Evolutionary conservation across 2,113 vertebrate genomes (phyloP), one percentile per base, ranked within the genome.

Genomic region (Hippocampus abdominalis): DNA sequence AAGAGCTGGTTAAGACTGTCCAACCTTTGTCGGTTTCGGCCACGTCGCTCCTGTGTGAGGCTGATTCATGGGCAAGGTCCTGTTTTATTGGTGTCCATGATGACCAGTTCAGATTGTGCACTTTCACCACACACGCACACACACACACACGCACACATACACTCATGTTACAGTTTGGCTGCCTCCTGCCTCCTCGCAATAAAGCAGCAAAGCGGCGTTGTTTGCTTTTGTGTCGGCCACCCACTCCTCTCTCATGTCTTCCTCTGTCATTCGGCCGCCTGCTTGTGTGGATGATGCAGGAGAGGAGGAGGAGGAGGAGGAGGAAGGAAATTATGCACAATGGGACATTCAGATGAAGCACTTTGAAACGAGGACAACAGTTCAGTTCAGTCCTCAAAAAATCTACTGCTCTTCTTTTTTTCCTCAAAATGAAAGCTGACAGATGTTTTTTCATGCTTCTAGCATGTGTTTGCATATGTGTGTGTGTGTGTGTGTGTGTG

Each of bases 311-410:
- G n/a, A 54, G n/a, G 32, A 46, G 13, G 8, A 39, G 64, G 82
- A 51, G 66, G 66, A 73, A 78, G 75, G 73, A 87, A 91, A 90
- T 90, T 83, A 89, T 87, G 86, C 91, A 87, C 90, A 80, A 79
- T 88, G 89, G 89, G 88, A 91, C 81, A 78, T 75, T 73, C 64
- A 66, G 62, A 80, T 77, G 73, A 86, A 79, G 73, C 66, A 49
- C 77, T 88, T 83, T 85, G 81, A 87, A 90, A 90, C 87, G 71
- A 85, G 78, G 78, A 75, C 27, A 64, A 84, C 12, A 15, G 25
- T 54, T 54, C 51, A 23, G 21, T 12, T 56, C 54, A 56, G 54
- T 59, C 25, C 56, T 59, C 71, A 72, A 63, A 69, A 83, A 77
- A 80, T 53, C 9, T 59, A 72, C 65, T 69, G 57, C 27, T 32